These are phyloP conservation scores for Laothoe populi DNA, from an alignment of 2,888 invertebrate species.

Conservation along the genomic window DNA sequence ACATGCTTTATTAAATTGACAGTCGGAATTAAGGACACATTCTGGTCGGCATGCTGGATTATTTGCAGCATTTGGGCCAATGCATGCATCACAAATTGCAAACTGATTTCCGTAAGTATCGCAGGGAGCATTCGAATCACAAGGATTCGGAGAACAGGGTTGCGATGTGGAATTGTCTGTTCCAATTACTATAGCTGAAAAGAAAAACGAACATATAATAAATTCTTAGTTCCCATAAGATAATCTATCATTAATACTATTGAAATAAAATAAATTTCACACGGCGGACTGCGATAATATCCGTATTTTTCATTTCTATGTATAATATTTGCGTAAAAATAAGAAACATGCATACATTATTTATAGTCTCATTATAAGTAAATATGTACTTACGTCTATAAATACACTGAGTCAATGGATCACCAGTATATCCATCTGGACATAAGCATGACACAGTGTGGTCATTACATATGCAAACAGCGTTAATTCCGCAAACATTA, in stretches of 20 bases:
- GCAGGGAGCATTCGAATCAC: conserved; percentile 88
- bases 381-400: conserved; percentile 71
- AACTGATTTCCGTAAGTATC: conserved; percentile 89
- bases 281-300: too few species aligned
- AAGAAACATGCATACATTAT: too few species aligned
- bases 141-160: conserved; percentile 92
- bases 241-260: not conserved
- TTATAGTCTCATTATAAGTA: too few species aligned
- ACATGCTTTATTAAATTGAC: conserved; percentile 91
- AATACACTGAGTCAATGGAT: conserved; percentile 91
- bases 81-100: conserved; percentile 92
- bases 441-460: conserved; percentile 94
- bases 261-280: not conserved
- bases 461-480: conserved; percentile 91
- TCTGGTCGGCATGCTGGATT: conserved; percentile 92
- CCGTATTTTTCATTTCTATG: too few species aligned
- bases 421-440: conserved; percentile 90
- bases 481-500: conserved; percentile 91
- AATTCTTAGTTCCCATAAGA: not conserved
- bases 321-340: too few species aligned
- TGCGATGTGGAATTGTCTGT: conserved; percentile 86
- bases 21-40: conserved; percentile 92
- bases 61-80: conserved; percentile 87
- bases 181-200: conserved; percentile 80
- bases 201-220: not conserved